Evolutionary conservation across 2,888 invertebrate species (phyloP).

Genomic region (Megaustenia siamemsis): DNA sequence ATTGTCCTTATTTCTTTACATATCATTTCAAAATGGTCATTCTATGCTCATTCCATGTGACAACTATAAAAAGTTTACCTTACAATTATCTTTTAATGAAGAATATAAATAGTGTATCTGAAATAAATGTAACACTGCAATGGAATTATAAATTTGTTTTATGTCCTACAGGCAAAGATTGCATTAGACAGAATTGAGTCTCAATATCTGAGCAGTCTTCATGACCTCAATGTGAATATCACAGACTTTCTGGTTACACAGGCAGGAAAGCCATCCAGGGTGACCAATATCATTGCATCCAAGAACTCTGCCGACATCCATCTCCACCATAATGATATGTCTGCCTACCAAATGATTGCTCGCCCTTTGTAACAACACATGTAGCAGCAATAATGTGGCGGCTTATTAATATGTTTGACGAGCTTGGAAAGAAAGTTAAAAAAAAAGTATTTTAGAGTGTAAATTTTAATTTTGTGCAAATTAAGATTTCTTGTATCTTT

Average conservation of each 20-base stretch:
- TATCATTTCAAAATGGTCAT: too few species aligned
- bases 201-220: conserved; percentile 64
- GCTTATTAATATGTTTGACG: too few species aligned
- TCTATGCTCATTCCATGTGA: too few species aligned
- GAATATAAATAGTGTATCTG: too few species aligned
- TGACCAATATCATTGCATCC: conserved; percentile 67
- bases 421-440: too few species aligned
- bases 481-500: too few species aligned
- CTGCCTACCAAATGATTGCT: background rate
- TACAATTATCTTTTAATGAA: too few species aligned
- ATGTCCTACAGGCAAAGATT: conserved; percentile 63
- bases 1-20: too few species aligned
- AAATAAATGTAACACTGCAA: too few species aligned
- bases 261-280: conserved; percentile 65
- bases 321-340: conserved; percentile 51
- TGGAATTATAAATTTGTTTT: background rate
- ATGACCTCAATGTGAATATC: conserved; percentile 69
- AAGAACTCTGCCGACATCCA: conserved; percentile 46
- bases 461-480: too few species aligned
- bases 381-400: background rate
- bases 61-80: too few species aligned
- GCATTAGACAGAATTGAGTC: conserved; percentile 64
- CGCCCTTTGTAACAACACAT: background rate
- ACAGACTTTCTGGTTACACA: conserved; percentile 65
- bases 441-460: too few species aligned